These are phyloP conservation scores for Protobothrops mucrosquamatus DNA, from an alignment of 2,113 vertebrate species.

Conservation along the genomic window DNA sequence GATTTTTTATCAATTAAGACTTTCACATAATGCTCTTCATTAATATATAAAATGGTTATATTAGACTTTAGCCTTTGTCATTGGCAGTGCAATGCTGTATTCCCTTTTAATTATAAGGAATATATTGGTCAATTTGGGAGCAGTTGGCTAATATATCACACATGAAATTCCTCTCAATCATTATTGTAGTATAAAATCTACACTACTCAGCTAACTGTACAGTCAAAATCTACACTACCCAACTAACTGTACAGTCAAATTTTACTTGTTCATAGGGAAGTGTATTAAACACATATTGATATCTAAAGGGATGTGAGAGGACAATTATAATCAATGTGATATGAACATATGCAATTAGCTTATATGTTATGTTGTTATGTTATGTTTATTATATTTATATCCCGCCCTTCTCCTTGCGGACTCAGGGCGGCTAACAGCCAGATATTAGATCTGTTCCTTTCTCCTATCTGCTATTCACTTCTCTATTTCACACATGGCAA, in stretches of 20 bases:
- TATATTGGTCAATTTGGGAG: neutral
- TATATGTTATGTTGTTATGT: too few species aligned
- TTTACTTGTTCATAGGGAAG: slow-evolving; percentile 20
- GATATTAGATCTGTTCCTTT: neutral
- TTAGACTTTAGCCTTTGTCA: neutral
- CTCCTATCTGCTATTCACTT: neutral
- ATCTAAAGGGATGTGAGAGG: neutral
- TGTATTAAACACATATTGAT: neutral
- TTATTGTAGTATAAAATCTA: slow-evolving; percentile 29
- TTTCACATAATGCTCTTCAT: neutral
- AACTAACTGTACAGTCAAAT: slow-evolving; percentile 25
- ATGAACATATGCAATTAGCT: neutral
- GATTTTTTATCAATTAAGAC: neutral
- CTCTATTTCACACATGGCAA: neutral
- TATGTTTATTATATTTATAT: too few species aligned
- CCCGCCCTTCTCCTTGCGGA: too few species aligned
- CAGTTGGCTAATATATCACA: neutral
- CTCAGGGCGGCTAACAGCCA: too few species aligned
- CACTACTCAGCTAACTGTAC: too few species aligned
- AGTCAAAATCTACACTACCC: neutral
- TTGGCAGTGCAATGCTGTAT: neutral
- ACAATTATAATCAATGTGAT: neutral
- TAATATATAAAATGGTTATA: neutral
- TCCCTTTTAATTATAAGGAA: neutral
- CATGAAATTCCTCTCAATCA: slow-evolving; percentile 15